These are phyloP conservation scores for Tetranychus cinnabarinus DNA, from an alignment of 1,140 invertebrate genomes.

Conservation along the genomic window DNA sequence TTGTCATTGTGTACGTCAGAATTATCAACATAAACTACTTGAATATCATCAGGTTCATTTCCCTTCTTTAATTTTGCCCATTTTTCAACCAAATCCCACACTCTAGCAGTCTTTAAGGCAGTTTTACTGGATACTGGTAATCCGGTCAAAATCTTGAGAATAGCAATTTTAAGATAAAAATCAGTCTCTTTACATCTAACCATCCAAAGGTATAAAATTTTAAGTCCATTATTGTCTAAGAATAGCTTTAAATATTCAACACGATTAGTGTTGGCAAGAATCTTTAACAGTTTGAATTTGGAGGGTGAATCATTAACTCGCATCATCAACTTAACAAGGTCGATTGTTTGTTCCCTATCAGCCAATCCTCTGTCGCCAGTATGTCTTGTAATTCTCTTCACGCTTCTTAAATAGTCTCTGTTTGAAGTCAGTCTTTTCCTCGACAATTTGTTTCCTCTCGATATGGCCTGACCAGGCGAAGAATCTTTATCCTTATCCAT, in stretches of 20 bases:
- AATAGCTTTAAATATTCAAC: conserved; percentile 40
- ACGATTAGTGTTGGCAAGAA: conserved; percentile 36
- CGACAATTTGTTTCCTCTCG: too few species aligned
- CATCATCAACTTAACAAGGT: conserved; percentile 68
- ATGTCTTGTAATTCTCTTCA: conserved; percentile 33
- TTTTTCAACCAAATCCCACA: conserved; percentile 44
- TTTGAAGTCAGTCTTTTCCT: too few species aligned
- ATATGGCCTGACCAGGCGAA: too few species aligned
- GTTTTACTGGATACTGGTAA: conserved; percentile 80
- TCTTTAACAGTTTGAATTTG: conserved; percentile 32
- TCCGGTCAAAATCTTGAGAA: conserved; percentile 25
- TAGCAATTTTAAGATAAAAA: conserved; percentile 11
- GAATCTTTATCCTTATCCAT: too few species aligned
- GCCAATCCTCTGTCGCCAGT: conserved; percentile 42
- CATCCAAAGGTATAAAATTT: conserved; percentile 76
- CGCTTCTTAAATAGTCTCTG: too few species aligned
- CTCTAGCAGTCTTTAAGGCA: conserved; percentile 69
- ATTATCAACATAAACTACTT: too few species aligned
- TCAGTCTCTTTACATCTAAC: conserved; percentile 28
- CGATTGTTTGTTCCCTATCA: conserved; percentile 64
- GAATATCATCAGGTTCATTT: background rate
- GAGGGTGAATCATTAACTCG: conserved; percentile 53
- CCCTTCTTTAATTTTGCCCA: conserved; percentile 29
- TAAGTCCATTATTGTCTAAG: conserved; percentile 76
- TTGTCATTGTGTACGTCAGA: too few species aligned